Percentiles rank a stretch among this genome's conserved stretches.
Evolutionary conservation across 2,888 invertebrate species (phyloP).

Genomic region (Epistrophella euchroma): DNA sequence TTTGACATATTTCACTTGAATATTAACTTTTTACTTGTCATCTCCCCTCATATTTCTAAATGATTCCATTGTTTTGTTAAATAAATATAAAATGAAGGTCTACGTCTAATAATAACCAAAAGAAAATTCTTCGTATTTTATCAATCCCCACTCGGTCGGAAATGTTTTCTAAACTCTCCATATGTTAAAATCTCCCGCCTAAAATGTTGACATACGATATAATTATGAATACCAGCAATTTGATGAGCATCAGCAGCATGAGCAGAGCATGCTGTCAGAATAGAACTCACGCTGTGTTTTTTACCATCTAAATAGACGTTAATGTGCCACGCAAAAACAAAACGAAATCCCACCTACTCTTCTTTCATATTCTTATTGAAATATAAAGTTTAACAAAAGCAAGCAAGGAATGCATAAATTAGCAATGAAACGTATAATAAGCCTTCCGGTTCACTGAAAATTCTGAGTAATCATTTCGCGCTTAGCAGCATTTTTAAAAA

Average conservation of each 20-base stretch:
- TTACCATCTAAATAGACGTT: conserved; percentile 6
- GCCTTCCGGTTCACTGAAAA: conserved; percentile 46
- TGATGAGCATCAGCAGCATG: neutral
- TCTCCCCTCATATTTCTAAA: neutral
- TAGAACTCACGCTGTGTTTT: conserved; percentile 15
- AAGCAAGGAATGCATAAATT: conserved; percentile 51
- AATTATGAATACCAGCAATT: conserved; percentile 11
- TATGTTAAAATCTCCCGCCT: conserved; percentile 15
- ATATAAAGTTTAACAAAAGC: conserved; percentile 24
- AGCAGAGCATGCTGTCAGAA: neutral
- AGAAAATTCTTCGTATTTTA: neutral
- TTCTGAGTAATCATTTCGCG: conserved; percentile 36
- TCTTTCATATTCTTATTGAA: neutral
- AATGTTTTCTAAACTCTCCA: conserved; percentile 11
- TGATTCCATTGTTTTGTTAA: conserved; percentile 12
- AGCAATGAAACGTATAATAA: conserved; percentile 54
- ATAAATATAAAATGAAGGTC: conserved; percentile 1
- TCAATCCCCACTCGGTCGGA: neutral
- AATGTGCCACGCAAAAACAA: conserved; percentile 1
- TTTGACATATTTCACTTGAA: conserved; percentile 14
- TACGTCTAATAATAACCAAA: neutral
- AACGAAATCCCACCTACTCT: neutral
- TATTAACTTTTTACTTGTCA: conserved; percentile 10
- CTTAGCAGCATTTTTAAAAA: conserved; percentile 49
- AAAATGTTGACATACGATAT: conserved; percentile 22